Percentiles rank a stretch among this genome's conserved stretches.
Evolutionary conservation across 2,113 vertebrate species (phyloP).

Genomic region (Uria lomvia): DNA sequence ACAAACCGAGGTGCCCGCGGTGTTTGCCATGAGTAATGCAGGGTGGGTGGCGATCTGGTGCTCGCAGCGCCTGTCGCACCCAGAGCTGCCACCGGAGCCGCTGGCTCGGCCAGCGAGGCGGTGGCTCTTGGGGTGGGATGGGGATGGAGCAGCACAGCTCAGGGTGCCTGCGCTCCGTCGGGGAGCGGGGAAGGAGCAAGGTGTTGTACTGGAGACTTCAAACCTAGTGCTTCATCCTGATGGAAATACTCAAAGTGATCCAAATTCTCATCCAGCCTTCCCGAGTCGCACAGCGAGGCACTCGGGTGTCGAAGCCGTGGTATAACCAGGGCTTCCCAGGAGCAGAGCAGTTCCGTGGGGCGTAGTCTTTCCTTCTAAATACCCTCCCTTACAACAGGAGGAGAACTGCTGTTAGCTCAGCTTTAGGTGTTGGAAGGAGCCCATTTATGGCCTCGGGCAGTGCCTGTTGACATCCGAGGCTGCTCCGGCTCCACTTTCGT

Average conservation of each 20-base stretch:
- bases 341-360: background rate
- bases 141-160: background rate
- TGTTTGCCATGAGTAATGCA: accelerated
- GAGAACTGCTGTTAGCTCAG: background rate
- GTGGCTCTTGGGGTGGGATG: background rate
- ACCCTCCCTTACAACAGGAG: background rate
- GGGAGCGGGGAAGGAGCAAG: background rate
- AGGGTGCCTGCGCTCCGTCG: accelerated
- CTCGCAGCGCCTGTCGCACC: accelerated
- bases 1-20: accelerated
- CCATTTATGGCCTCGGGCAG: background rate
- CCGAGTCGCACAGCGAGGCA: background rate
- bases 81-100: background rate
- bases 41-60: background rate
- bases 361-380: too few species aligned
- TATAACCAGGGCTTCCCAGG: background rate
- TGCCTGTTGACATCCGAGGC: background rate
- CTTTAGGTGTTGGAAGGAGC: background rate
- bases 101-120: accelerated
- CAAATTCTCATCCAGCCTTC: background rate
- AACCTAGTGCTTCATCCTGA: background rate
- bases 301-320: accelerated
- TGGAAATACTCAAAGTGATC: background rate
- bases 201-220: background rate
- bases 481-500: accelerated